These are phyloP conservation scores for Holocentrus rufus DNA, from an alignment of 2,797 vertebrate species.

Conservation along the genomic window DNA sequence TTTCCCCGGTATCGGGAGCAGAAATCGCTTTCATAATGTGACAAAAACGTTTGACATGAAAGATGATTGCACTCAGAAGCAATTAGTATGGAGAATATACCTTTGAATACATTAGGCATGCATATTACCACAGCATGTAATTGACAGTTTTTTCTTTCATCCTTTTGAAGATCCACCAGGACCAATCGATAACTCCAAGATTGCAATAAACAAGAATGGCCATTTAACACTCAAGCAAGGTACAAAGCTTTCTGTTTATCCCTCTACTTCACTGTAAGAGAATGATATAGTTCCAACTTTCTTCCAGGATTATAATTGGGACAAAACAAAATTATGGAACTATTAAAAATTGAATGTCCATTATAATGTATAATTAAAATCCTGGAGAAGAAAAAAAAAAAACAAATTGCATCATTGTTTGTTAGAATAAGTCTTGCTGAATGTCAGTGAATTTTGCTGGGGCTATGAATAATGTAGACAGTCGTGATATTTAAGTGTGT, in stretches of 20 bases:
- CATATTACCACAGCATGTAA: conserved; percentile 10
- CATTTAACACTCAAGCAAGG: conserved; percentile 93
- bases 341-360: neutral
- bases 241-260: conserved; percentile 62
- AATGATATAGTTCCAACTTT: neutral
- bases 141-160: conserved; percentile 46
- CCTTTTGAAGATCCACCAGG: conserved; percentile 89
- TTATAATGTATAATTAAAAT: neutral
- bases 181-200: conserved; percentile 96
- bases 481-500: conserved; percentile 3
- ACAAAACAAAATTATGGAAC: neutral
- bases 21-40: conserved; percentile 42
- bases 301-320: neutral
- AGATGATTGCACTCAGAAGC: conserved; percentile 46
- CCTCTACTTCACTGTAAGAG: neutral
- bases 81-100: conserved; percentile 25
- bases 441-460: too few relatives aligned
- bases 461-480: neutral
- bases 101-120: conserved; percentile 1
- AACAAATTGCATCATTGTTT: neutral
- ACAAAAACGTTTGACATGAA: conserved; percentile 66
- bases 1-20: conserved; percentile 44
- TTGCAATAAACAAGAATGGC: conserved; percentile 91
- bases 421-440: neutral
- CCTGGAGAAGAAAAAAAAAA: neutral